Evolutionary conservation across 2,113 vertebrate species (phyloP).

Genomic region (Stomatorhinus ivindoensis): DNA sequence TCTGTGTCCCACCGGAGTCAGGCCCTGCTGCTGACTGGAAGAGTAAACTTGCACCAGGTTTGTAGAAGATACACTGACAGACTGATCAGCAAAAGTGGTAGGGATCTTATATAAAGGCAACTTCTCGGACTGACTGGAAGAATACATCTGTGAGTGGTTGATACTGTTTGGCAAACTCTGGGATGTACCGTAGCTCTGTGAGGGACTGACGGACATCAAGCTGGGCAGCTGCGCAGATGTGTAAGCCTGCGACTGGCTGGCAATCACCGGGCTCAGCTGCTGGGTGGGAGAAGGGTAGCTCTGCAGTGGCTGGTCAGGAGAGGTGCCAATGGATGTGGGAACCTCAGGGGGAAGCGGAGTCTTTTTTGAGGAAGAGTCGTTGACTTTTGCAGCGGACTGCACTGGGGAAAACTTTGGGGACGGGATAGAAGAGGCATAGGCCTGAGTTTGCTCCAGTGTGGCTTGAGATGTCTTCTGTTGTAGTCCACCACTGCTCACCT

Average conservation of each 20-base stretch:
- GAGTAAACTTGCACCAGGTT: constrained; percentile 77
- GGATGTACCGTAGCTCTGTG: constrained; percentile 76
- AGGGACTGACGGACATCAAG: constrained; percentile 78
- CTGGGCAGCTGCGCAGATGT: constrained; percentile 78
- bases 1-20: constrained; percentile 63
- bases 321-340: constrained; percentile 70
- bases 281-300: constrained; percentile 78
- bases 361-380: constrained; percentile 74
- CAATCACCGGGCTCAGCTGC: constrained; percentile 83
- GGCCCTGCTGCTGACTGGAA: constrained; percentile 68
- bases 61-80: constrained; percentile 69
- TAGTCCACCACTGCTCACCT: constrained; percentile 71
- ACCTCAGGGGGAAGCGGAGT: constrained; percentile 63
- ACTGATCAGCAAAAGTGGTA: constrained; percentile 75
- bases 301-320: constrained; percentile 71
- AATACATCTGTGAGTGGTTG: constrained; percentile 66
- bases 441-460: constrained; percentile 72
- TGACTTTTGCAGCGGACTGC: constrained; percentile 63
- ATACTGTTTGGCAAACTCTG: constrained; percentile 66
- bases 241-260: constrained; percentile 83
- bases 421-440: constrained; percentile 67
- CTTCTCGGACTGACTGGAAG: constrained; percentile 74
- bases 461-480: constrained; percentile 77
- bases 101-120: constrained; percentile 83
- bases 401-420: constrained; percentile 71